Evolutionary conservation across 2,888 invertebrate genomes (phyloP).

Genomic region (Nephrotoma appendiculata): DNA sequence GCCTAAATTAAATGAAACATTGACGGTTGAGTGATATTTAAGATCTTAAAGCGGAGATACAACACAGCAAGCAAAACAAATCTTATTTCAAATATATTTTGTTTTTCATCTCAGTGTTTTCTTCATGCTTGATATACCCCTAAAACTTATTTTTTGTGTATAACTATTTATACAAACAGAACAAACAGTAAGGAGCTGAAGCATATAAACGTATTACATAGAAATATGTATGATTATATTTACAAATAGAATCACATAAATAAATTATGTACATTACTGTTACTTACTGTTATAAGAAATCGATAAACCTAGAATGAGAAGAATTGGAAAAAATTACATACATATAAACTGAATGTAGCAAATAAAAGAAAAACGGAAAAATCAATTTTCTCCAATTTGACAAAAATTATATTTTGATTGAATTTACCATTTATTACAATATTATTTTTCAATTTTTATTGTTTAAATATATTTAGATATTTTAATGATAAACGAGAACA

Average conservation of each 20-base stretch:
- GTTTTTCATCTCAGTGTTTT: background rate
- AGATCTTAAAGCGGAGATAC: background rate
- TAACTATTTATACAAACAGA: background rate
- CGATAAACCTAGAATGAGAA: background rate
- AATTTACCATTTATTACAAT: background rate
- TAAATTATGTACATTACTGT: background rate
- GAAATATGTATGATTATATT: background rate
- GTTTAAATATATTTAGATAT: background rate
- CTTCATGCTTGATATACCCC: background rate
- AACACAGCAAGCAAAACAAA: background rate
- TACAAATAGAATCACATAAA: background rate
- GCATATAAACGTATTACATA: background rate
- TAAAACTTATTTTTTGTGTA: background rate
- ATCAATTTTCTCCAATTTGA: background rate
- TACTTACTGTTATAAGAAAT: background rate
- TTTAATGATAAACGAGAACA: background rate
- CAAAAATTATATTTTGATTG: background rate
- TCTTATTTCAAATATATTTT: background rate
- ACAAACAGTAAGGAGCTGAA: background rate
- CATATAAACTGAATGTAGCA: background rate
- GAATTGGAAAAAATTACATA: background rate
- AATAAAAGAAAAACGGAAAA: background rate
- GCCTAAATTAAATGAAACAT: background rate
- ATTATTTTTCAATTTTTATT: background rate
- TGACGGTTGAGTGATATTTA: background rate